Evolutionary conservation across 2,888 invertebrate species (phyloP), one percentile per base, ranked within the genome.

Genomic region (Dasypolia templi): DNA sequence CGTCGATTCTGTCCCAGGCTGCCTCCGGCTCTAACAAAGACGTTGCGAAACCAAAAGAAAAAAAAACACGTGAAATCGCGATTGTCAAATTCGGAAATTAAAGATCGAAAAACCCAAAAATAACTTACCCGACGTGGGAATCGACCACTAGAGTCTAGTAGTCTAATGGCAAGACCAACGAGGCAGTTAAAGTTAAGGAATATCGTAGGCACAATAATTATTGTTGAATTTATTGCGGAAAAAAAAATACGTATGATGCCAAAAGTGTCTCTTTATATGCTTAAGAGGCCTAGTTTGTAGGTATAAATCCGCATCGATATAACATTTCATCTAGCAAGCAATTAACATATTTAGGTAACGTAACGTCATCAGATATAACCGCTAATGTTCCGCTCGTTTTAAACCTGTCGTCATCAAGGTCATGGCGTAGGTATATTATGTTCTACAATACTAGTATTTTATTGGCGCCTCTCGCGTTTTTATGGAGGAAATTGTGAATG

Each of bases 351-450:
- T 66, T 29, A 67, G 51, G 55, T 65, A 63, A 63, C n/a, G 76
- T 62, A 72, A 66, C 68, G 35, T 84, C 81, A 66, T 68, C 58
- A 75, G 32, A 70, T 53, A 71, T 58, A 76, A 84, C 71, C 55
- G 75, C 81, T 76, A 70, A 84, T 70, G 67, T 81, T 77, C 70
- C 63, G 56, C 71, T 72, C 42, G 32, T 49, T 65, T 46, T 2
- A 72, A 84, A 81, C 73, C 56, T 53, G 85, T 74, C 65, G 82
- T 84, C 85, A 81, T 84, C 82, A 82, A 82, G 82, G 85, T 77
- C 56, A 69, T 62, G 1, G 61, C 84, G 81, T 82, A 82, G 82
- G 84, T 49, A 72, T 77, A 64, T 35, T 69, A 66, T 72, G 66
- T 73, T 65, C 65, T 75, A 65, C 64, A 77, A 77, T 58, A 61